Evolutionary conservation across 1,140 invertebrate genomes (phyloP), one percentile per base, ranked within the genome.

Genomic region (Cydia fagiglandana): DNA sequence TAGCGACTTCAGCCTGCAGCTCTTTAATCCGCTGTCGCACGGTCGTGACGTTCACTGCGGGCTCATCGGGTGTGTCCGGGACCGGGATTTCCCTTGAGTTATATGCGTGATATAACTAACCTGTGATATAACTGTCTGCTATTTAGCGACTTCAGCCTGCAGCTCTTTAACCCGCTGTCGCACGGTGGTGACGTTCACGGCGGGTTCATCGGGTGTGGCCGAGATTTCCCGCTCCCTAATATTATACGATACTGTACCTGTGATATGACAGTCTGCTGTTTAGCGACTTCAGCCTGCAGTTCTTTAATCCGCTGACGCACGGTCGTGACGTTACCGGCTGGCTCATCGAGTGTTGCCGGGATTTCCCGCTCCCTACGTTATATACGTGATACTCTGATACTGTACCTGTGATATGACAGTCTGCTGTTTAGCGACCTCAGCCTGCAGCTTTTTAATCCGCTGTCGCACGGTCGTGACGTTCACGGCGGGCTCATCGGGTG

Each of bases 361-460:
- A 80, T 75, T 30, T 87, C 89, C 10, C 45, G 45, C 13, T 47
- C 24, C 24, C 24, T 24, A 47, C 45, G 47, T 50, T 3, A 13
- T 12, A 15, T 30, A 4, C 4, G 30, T 3, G 30, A 28, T 28
- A 28, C 1, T 3, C 28, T 15, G 47, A 15, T 47, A 13, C 45
- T 47, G 17, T 83, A 92, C 91, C 91, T 30, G 34, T 38, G 34
- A 38, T 38, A 38, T 38, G 34, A 38, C 34, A 6, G 95, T 96
- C 89, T 96, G 95, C 80, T 96, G 96, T 81, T 97, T 96, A 77
- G 95, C 94, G 30, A 98, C 95, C 84, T 97, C 96, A 13, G 94
- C 93, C 56, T 96, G 89, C 45, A 97, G 88, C 66, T 94, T 93
- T 83, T 95, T 95, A 45, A 97, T 95, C 88, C 96, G 96, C 30